A percentile compares a stretch with the other conserved stretches of the same genome.
phyloP scores from a whole-genome alignment of 1,140 invertebrate species.

The Mycetomoellerius zeteki region DNA sequence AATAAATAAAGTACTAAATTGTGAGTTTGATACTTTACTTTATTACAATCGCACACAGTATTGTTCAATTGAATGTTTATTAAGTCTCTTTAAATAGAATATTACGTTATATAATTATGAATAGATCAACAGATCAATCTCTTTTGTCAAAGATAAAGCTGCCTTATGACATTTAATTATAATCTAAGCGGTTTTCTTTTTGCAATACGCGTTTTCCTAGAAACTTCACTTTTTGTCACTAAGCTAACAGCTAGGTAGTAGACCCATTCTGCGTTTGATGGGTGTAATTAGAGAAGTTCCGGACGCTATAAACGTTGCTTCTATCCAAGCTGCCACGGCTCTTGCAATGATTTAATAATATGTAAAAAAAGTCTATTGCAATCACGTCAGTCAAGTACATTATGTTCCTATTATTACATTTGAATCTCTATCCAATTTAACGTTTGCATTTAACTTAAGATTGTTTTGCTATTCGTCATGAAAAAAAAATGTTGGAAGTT shows the following conservation, averaged over 20 bases:
- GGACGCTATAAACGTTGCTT: constrained; percentile 38
- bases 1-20: background rate
- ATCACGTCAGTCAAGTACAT: constrained; percentile 33
- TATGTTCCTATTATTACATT: background rate
- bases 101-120: background rate
- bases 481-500: background rate
- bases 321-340: constrained; percentile 6
- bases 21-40: background rate
- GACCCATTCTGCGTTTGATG: constrained; percentile 64
- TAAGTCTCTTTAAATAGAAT: background rate
- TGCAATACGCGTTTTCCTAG: constrained; percentile 27
- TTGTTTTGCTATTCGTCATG: background rate
- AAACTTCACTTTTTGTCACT: constrained; percentile 28
- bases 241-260: constrained; percentile 38
- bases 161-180: constrained; percentile 46
- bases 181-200: constrained; percentile 47
- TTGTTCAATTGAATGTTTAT: background rate
- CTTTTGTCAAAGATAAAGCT: background rate
- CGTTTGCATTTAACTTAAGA: background rate
- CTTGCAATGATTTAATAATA: constrained; percentile 47
- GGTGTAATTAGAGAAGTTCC: constrained; percentile 69
- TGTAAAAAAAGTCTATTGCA: constrained; percentile 41
- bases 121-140: background rate
- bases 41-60: background rate
- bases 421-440: background rate